These are phyloP conservation scores for Crotalus helleri DNA, from an alignment of 2,113 vertebrate genomes.

Conservation along the genomic window DNA sequence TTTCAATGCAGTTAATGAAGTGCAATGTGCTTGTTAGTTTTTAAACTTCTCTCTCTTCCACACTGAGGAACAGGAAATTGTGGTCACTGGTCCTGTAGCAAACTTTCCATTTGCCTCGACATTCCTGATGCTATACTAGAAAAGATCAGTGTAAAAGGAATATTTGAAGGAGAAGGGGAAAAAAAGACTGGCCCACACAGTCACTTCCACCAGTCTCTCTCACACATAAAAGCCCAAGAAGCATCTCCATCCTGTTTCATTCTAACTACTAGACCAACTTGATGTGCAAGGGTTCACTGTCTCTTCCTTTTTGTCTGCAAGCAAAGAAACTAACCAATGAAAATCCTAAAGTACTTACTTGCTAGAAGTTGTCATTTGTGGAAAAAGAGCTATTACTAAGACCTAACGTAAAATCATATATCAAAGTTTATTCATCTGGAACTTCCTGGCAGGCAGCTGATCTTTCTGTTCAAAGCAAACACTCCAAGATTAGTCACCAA, in stretches of 20 bases:
- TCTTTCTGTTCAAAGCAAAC: conserved; percentile 26
- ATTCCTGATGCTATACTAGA: conserved; percentile 54
- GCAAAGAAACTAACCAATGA: conserved; percentile 29
- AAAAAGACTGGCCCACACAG: no score
- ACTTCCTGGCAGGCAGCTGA: conserved; percentile 32
- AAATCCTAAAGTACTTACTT: background rate
- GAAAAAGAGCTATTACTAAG: conserved; percentile 38
- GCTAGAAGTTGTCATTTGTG: background rate
- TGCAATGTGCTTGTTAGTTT: background rate
- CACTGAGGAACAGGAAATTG: conserved; percentile 62
- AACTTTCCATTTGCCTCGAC: conserved; percentile 51
- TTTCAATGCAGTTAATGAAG: conserved; percentile 41
- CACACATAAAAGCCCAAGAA: background rate
- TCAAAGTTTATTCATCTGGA: conserved; percentile 5
- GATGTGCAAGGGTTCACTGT: background rate
- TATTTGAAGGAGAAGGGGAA: background rate
- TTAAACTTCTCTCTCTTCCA: conserved; percentile 59
- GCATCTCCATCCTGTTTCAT: background rate
- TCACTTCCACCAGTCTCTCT: background rate
- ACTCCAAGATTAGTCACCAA: conserved; percentile 42
- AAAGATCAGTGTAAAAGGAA: conserved; percentile 51
- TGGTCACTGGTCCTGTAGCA: conserved; percentile 42
- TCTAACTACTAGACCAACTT: background rate
- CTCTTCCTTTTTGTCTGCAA: background rate
- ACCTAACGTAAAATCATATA: conserved; percentile 19